Conservation (phyloP, 2,888 invertebrate genomes). For the Noctuana brunneofusca region DNA sequence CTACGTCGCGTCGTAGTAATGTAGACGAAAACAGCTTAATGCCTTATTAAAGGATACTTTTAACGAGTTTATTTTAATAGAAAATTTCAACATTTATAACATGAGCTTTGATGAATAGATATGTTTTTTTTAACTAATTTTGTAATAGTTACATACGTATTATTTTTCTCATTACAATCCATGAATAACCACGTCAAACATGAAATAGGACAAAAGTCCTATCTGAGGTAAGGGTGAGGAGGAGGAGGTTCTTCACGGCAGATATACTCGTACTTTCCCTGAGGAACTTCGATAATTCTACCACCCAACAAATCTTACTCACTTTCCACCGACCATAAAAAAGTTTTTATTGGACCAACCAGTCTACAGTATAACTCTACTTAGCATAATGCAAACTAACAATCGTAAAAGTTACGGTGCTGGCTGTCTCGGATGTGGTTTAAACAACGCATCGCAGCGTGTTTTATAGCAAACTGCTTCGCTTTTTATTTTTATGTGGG, state of each 20-base stretch:
- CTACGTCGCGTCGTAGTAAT: not conserved
- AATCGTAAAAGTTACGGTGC: conserved; percentile 26
- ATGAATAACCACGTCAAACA: no score
- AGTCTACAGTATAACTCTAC: conserved; percentile 1
- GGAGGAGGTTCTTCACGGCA: no score
- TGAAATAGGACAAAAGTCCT: no score
- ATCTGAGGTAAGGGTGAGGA: no score
- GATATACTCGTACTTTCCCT: no score
- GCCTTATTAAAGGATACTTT: not conserved
- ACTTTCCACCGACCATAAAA: not conserved
- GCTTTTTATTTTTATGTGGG: conserved; percentile 73
- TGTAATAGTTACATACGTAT: no score
- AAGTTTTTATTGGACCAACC: conserved; percentile 1
- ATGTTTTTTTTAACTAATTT: no score
- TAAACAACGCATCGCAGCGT: conserved; percentile 57
- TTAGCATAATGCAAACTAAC: conserved; percentile 20
- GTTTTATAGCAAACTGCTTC: conserved; percentile 65
- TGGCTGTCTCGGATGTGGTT: conserved; percentile 46
- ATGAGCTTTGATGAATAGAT: no score
- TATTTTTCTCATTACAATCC: no score
- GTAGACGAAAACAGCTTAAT: not conserved
- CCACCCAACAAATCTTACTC: no score
- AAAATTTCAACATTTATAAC: not conserved
- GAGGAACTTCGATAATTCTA: no score
- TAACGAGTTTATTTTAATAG: not conserved